Percentiles rank a stretch among this genome's conserved stretches.
These are phyloP conservation scores for Neostethus bicornis DNA, from an alignment of 2,797 vertebrate genomes.

Conservation along the genomic window DNA sequence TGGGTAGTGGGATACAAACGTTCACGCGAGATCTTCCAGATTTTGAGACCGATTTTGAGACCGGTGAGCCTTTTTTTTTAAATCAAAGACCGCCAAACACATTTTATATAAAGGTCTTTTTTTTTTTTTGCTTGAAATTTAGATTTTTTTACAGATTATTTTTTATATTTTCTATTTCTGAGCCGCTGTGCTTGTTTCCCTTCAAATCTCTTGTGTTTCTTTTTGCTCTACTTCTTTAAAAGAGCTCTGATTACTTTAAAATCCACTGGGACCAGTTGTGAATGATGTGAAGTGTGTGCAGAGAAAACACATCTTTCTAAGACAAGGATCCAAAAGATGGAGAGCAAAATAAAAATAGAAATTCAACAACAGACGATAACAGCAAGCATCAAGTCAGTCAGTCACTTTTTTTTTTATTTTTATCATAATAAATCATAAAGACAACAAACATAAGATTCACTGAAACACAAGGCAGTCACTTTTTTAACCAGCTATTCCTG, in stretches of 20 bases:
- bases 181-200: constrained; percentile 64
- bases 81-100: too few species aligned
- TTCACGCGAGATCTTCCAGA: neutral
- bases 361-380: too few species aligned
- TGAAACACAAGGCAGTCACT: too few species aligned
- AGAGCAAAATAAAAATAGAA: constrained; percentile 19
- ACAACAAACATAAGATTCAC: too few species aligned
- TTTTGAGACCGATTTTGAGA: too few species aligned
- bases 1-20: constrained; percentile 5
- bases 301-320: constrained; percentile 25
- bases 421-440: too few species aligned
- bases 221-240: constrained; percentile 66
- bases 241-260: constrained; percentile 70
- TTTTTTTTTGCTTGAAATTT: too few species aligned
- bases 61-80: too few species aligned
- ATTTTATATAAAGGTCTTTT: too few species aligned
- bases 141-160: constrained; percentile 29
- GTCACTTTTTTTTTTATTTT: too few species aligned
- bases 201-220: constrained; percentile 62
- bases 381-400: too few species aligned
- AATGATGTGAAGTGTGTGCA: constrained; percentile 59
- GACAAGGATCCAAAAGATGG: constrained; percentile 23
- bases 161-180: constrained; percentile 19
- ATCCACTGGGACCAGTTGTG: constrained; percentile 52
- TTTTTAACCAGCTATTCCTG: too few species aligned